Percentiles rank a stretch among this genome's conserved stretches.
phyloP scores from a whole-genome alignment of 2,797 vertebrate species.

The Spea hammondii region DNA sequence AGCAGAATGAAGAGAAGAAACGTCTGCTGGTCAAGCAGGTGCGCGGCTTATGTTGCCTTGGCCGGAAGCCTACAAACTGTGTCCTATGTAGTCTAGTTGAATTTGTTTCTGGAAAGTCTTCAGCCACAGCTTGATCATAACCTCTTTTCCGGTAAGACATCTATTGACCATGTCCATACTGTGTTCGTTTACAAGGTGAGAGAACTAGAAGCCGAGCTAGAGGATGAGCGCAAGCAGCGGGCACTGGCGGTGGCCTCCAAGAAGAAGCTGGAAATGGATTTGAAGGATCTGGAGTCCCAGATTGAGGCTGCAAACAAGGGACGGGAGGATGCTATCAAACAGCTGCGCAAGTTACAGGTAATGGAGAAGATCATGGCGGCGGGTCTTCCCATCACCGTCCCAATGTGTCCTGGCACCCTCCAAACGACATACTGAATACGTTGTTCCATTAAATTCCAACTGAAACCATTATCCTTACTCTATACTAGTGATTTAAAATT shows the following conservation, averaged over 20 bases:
- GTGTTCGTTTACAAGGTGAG: slow-evolving; percentile 74
- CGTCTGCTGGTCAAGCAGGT: slow-evolving; percentile 79
- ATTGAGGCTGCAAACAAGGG: slow-evolving; percentile 94
- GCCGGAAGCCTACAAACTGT: too few species aligned
- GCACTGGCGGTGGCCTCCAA: slow-evolving; percentile 87
- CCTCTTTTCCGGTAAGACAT: too few species aligned
- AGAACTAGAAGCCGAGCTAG: slow-evolving; percentile 92
- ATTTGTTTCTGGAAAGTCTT: too few species aligned
- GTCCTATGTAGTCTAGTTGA: too few species aligned
- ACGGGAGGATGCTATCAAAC: slow-evolving; percentile 96
- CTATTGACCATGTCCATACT: not conserved
- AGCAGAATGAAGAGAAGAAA: slow-evolving; percentile 76
- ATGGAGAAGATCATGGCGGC: not conserved
- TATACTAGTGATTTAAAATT: too few species aligned
- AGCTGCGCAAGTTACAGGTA: slow-evolving; percentile 95
- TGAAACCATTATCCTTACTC: too few species aligned
- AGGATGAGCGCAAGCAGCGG: slow-evolving; percentile 94
- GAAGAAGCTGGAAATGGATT: slow-evolving; percentile 96
- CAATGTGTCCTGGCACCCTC: too few species aligned
- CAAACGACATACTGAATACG: too few species aligned
- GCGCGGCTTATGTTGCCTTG: not conserved
- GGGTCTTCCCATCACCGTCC: too few species aligned
- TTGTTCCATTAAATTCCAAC: too few species aligned
- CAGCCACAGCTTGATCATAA: too few species aligned
- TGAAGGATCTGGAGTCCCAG: slow-evolving; percentile 91